Evolutionary conservation across 1,140 invertebrate species (phyloP).

Genomic region (Leptopilina clavipes): DNA sequence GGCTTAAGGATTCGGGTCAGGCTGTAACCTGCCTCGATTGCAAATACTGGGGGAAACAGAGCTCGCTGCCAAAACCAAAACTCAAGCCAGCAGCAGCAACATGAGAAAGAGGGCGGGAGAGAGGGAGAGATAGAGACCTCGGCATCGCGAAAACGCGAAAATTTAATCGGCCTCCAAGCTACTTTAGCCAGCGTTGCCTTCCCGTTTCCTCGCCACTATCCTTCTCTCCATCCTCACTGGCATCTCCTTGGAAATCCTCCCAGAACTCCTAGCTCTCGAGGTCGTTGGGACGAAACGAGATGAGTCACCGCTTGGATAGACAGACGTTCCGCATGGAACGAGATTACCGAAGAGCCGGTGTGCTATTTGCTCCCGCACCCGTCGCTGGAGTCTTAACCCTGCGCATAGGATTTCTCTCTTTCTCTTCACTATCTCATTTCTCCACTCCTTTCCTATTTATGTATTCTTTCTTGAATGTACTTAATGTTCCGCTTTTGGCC

Average conservation of each 20-base stretch:
- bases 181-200: background rate
- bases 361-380: constrained; percentile 26
- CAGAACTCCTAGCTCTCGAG: constrained; percentile 42
- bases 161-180: constrained; percentile 60
- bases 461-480: constrained; percentile 28
- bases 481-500: constrained; percentile 16
- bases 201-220: constrained; percentile 38
- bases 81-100: constrained; percentile 57
- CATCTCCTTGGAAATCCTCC: constrained; percentile 45
- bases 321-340: constrained; percentile 32
- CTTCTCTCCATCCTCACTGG: constrained; percentile 43
- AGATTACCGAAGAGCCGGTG: constrained; percentile 26
- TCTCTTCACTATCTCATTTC: background rate
- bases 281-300: constrained; percentile 39
- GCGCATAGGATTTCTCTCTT: constrained; percentile 3
- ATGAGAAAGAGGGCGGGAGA: constrained; percentile 35
- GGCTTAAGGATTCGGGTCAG: constrained; percentile 72
- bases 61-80: constrained; percentile 67
- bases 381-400: constrained; percentile 20
- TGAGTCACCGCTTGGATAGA: constrained; percentile 43
- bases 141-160: constrained; percentile 60
- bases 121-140: constrained; percentile 19
- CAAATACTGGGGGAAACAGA: constrained; percentile 68
- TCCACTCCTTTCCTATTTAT: constrained; percentile 10
- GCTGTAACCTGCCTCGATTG: constrained; percentile 69